A percentile compares a stretch with the other conserved stretches of the same genome.
Conservation (phyloP, 2,888 invertebrate genomes). For the Ariolimax columbianus region DNA sequence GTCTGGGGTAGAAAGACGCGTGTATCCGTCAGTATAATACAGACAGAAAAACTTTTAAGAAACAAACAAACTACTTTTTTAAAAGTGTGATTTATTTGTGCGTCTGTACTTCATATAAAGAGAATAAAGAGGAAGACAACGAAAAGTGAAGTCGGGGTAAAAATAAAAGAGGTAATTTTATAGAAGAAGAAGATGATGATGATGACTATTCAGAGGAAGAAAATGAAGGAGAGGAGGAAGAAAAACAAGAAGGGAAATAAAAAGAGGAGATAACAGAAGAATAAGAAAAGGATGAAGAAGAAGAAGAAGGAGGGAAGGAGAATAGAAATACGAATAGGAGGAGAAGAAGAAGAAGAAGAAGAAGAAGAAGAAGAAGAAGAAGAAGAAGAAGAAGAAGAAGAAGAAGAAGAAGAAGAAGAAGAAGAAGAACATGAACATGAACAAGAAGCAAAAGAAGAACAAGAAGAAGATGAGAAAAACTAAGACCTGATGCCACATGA, state of each 20-base stretch:
- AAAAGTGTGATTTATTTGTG: too few relatives aligned
- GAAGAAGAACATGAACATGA: neutral
- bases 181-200: constrained; percentile 53
- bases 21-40: too few relatives aligned
- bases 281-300: neutral
- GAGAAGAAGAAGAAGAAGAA: neutral
- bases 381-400: neutral
- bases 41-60: too few relatives aligned
- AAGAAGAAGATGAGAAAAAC: neutral
- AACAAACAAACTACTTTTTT: too few relatives aligned
- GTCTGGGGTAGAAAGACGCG: too few relatives aligned
- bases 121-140: too few relatives aligned
- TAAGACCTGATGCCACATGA: too few relatives aligned
- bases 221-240: constrained; percentile 16
- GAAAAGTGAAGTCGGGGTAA: too few relatives aligned
- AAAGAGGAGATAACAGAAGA: neutral
- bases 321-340: neutral
- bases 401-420: constrained; percentile 6
- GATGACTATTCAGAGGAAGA: constrained; percentile 61
- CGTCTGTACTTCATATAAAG: too few relatives aligned
- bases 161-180: too few relatives aligned
- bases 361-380: neutral
- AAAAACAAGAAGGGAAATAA: neutral
- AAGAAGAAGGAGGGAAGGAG: neutral
- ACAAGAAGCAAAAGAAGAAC: neutral